phyloP scores from a whole-genome alignment of 2,113 vertebrate species.

The Nibea albiflora region DNA sequence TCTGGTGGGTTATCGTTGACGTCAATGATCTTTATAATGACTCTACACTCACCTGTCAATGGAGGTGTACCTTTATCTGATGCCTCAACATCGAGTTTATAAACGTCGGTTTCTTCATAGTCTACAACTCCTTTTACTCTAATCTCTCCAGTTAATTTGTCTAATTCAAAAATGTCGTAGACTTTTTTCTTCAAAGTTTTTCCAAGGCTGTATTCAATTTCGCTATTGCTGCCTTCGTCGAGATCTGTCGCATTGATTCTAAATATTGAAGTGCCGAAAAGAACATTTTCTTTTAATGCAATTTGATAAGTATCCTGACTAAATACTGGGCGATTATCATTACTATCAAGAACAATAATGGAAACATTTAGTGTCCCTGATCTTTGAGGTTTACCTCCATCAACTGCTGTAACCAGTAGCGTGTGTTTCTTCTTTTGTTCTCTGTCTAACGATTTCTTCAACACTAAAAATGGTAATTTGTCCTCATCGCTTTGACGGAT shows the following conservation, averaged over 20 bases:
- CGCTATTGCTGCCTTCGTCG: conserved; percentile 51
- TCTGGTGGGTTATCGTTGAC: conserved; percentile 51
- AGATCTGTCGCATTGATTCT: conserved; percentile 44
- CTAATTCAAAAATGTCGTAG: conserved; percentile 42
- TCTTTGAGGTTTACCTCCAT: conserved; percentile 70
- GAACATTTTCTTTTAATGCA: conserved; percentile 56
- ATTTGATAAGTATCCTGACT: conserved; percentile 44
- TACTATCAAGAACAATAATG: conserved; percentile 39
- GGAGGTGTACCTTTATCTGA: conserved; percentile 48
- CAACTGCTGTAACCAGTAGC: conserved; percentile 65
- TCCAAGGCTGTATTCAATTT: conserved; percentile 57
- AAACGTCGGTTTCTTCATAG: conserved; percentile 54
- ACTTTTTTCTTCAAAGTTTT: conserved; percentile 38
- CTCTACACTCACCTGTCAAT: conserved; percentile 12
- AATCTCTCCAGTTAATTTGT: conserved; percentile 50
- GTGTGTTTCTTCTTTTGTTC: conserved; percentile 45
- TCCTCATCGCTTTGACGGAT: conserved; percentile 44
- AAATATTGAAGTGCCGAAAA: neutral
- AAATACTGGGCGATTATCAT: conserved; percentile 76
- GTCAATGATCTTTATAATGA: conserved; percentile 37
- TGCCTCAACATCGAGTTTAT: conserved; percentile 58
- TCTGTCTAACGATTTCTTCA: conserved; percentile 71
- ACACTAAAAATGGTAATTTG: conserved; percentile 65
- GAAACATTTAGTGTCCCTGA: conserved; percentile 63
- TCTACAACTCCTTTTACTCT: conserved; percentile 31